A percentile compares a stretch with the other conserved stretches of the same genome.
These are phyloP conservation scores for Ditylenchus weischeri DNA, from an alignment of 2,888 invertebrate species.

Conservation along the genomic window DNA sequence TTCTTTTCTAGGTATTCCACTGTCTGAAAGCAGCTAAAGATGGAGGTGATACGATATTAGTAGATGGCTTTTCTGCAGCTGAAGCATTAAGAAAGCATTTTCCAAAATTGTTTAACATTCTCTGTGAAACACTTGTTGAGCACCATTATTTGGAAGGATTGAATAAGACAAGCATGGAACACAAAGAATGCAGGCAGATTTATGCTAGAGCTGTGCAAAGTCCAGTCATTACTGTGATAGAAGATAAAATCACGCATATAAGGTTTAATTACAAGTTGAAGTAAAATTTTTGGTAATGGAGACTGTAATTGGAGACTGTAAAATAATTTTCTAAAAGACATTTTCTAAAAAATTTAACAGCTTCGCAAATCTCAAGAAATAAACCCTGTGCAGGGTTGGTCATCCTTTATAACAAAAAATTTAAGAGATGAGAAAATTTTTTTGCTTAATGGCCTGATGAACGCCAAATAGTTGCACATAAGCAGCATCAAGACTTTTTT, in stretches of 20 bases:
- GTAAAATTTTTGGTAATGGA: too few relatives aligned
- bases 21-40: conserved; percentile 66
- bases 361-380: too few relatives aligned
- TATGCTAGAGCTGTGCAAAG: conserved; percentile 61
- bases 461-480: too few relatives aligned
- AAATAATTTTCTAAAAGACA: too few relatives aligned
- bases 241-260: conserved; percentile 59
- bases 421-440: too few relatives aligned
- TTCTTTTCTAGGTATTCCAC: conserved; percentile 66
- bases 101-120: conserved; percentile 67
- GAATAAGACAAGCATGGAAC: background rate
- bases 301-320: too few relatives aligned
- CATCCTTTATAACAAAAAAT: too few relatives aligned
- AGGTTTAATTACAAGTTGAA: conserved; percentile 36
- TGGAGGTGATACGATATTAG: conserved; percentile 74
- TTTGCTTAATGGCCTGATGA: too few relatives aligned
- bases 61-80: conserved; percentile 74
- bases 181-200: conserved; percentile 53
- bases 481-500: background rate
- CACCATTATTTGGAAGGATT: conserved; percentile 37
- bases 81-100: conserved; percentile 64
- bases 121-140: conserved; percentile 58
- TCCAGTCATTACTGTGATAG: conserved; percentile 65
- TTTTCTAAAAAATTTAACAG: too few relatives aligned
- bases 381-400: too few relatives aligned